Evolutionary conservation across 2,797 vertebrate species (phyloP).

Genomic region (Spondyliosoma cantharus): DNA sequence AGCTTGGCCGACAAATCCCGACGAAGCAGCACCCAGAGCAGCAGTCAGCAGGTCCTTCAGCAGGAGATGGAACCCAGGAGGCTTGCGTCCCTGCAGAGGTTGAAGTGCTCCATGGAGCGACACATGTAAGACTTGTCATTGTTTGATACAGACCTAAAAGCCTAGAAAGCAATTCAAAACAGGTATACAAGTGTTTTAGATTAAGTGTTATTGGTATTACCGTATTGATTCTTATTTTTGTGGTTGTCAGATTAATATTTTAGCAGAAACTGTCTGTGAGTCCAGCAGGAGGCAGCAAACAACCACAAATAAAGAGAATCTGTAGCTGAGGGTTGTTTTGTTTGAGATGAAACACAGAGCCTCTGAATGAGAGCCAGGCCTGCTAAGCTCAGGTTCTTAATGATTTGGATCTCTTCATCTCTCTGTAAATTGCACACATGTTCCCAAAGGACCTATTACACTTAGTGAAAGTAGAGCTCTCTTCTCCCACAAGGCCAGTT

Average conservation of each 20-base stretch:
- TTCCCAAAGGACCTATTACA: conserved; percentile 46
- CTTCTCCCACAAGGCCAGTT: conserved; percentile 54
- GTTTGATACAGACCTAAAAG: conserved; percentile 13
- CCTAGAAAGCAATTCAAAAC: not conserved
- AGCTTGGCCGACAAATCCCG: conserved; percentile 84
- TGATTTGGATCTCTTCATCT: conserved; percentile 37
- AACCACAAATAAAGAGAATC: conserved; percentile 20
- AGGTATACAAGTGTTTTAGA: not conserved
- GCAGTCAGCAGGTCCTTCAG: conserved; percentile 41
- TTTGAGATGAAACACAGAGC: conserved; percentile 14
- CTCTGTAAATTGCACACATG: conserved; percentile 1
- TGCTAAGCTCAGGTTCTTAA: conserved; percentile 32
- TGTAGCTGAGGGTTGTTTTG: conserved; percentile 8
- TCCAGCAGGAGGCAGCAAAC: conserved; percentile 74
- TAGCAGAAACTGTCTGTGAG: not conserved
- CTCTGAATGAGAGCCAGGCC: conserved; percentile 29
- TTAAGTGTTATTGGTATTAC: not conserved
- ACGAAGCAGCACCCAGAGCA: conserved; percentile 42
- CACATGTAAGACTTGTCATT: conserved; percentile 83
- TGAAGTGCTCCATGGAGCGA: conserved; percentile 84
- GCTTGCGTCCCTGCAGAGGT: conserved; percentile 79
- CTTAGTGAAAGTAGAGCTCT: conserved; percentile 47
- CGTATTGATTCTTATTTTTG: not conserved
- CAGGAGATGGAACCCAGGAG: conserved; percentile 35
- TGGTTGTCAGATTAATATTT: not conserved